Percentiles rank a stretch among this genome's conserved stretches.
These are phyloP conservation scores for Julus scanicus DNA, from an alignment of 2,888 invertebrate species.

Conservation along the genomic window DNA sequence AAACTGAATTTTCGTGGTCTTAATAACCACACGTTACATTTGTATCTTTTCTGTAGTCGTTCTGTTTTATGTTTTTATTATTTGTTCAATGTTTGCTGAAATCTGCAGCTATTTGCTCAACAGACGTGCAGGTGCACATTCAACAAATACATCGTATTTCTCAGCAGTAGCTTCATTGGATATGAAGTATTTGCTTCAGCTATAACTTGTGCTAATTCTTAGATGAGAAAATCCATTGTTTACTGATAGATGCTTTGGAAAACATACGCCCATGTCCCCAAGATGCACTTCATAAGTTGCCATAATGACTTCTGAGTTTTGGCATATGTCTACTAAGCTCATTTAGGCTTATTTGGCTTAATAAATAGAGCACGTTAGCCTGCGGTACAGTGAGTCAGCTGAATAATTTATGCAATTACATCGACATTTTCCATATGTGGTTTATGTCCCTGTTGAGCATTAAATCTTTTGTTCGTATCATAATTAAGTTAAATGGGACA, in stretches of 20 bases:
- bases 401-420: not conserved
- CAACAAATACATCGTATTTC: too few relatives aligned
- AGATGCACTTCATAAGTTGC: not conserved
- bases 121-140: too few relatives aligned
- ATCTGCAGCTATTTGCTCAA: too few relatives aligned
- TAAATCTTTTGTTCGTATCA: constrained; percentile 10
- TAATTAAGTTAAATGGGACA: constrained; percentile 11
- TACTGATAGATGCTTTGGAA: not conserved
- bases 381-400: not conserved
- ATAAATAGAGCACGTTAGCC: not conserved
- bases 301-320: not conserved
- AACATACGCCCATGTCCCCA: not conserved
- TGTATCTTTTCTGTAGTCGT: too few relatives aligned
- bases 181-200: too few relatives aligned
- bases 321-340: not conserved
- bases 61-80: too few relatives aligned
- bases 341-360: not conserved
- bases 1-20: not conserved
- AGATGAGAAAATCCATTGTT: not conserved
- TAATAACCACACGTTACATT: not conserved
- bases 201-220: too few relatives aligned
- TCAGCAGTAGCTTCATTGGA: too few relatives aligned
- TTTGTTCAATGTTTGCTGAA: too few relatives aligned
- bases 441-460: not conserved
- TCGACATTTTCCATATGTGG: not conserved